Percentiles rank a stretch among this genome's conserved stretches.
These are phyloP conservation scores for Prochilodus magdalenae DNA, from an alignment of 2,113 vertebrate species.

Conservation along the genomic window DNA sequence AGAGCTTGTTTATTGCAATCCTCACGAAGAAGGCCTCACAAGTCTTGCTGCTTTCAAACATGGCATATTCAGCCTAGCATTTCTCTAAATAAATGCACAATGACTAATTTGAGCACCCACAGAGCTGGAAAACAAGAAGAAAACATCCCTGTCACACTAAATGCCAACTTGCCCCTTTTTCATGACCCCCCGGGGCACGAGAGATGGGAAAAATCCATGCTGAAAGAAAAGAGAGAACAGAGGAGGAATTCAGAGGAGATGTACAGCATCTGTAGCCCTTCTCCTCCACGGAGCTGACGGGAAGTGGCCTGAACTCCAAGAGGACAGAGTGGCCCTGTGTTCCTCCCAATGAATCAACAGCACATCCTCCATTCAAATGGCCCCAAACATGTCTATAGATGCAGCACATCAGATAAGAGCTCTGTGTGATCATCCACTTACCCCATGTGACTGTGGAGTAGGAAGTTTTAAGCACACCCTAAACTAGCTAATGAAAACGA, in stretches of 20 bases:
- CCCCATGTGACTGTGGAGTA: neutral
- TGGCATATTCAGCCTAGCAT: neutral
- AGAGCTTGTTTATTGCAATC: neutral
- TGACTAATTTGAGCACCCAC: neutral
- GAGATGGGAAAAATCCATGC: conserved; percentile 6
- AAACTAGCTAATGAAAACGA: neutral
- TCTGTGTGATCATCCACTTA: conserved; percentile 30
- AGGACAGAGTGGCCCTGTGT: conserved; percentile 76
- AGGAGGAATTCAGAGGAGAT: conserved; percentile 74
- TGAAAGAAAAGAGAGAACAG: conserved; percentile 66
- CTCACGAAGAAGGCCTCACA: neutral
- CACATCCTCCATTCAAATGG: conserved; percentile 73
- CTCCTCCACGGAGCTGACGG: conserved; percentile 72
- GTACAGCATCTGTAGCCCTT: conserved; percentile 71
- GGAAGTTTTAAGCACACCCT: neutral
- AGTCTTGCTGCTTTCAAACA: neutral
- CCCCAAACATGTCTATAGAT: conserved; percentile 48
- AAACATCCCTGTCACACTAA: conserved; percentile 12
- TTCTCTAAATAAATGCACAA: conserved; percentile 12
- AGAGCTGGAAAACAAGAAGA: conserved; percentile 15
- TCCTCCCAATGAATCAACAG: conserved; percentile 65
- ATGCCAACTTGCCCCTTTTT: conserved; percentile 33
- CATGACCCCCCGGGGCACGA: conserved; percentile 21
- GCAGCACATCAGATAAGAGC: conserved; percentile 40
- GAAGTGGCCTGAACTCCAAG: conserved; percentile 71